Evolutionary conservation across 2,113 vertebrate species (phyloP), one percentile per base, ranked within the genome.

Genomic region (Periophthalmodon schlosseri): DNA sequence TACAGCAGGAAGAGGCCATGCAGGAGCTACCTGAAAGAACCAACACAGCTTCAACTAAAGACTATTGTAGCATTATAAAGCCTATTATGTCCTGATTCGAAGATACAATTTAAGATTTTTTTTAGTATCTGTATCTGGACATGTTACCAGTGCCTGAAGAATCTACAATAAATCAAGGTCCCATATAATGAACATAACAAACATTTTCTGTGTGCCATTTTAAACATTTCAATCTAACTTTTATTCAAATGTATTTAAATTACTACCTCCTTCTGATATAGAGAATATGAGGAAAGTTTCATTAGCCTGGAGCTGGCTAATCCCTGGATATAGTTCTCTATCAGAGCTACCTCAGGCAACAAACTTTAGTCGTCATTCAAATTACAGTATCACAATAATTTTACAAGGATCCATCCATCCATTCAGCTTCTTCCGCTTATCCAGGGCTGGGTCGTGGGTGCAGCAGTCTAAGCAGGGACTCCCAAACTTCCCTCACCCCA

Each of bases 241-340:
- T 33, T 28, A 28, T 28, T 28, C 3, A 28, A 28, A 28, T 28
- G 28, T 28, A 24, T 0, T 2, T 33, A 33, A 63, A 34, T 34
- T 3, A 2, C 15, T 34, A 1, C 18, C 2, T 65, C 61, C 18
- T 15, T 18, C 61, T 39, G 61, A 39, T 34, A 61, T 34, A 20
- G 18, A 39, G 61, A 20, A 20, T 36, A 16, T 64, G 61, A 64
- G 61, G 61, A 64, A 33, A 11, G 34, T 65, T 44, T 65, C n/a
- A 65, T 65, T 65, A 21, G 63, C 33, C 34, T 39, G 20, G 63
- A 65, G 34, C 63, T 39, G 21, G 34, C 63, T 44, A 63, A 63
- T 63, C 60, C 28, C 36, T 39, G 11, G 10, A 65, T 65, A 39
- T 18, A 65, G 61, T 34, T 65, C 2, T 65, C 33, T 4, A 64